Evolutionary conservation across 2,113 vertebrate species (phyloP).

Genomic region (Prolemur simus): DNA sequence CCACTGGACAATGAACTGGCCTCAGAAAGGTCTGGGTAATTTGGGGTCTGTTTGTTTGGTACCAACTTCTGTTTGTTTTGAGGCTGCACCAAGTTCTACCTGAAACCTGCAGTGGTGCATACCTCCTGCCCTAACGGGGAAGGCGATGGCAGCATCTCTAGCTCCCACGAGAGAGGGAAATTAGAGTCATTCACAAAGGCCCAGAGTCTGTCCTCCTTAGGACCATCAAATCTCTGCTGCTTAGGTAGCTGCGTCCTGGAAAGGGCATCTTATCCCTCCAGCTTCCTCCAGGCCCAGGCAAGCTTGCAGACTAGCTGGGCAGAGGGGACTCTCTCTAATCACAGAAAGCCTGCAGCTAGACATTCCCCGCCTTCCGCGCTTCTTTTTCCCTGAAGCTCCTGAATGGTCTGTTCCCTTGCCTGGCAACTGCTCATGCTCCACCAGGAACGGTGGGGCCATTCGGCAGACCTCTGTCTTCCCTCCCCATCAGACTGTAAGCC

Average conservation of each 20-base stretch:
- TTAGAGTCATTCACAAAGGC: neutral
- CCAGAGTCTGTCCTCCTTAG: neutral
- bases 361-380: neutral
- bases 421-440: neutral
- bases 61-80: neutral
- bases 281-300: neutral
- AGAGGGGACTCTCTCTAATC: neutral
- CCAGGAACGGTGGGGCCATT: neutral
- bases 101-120: fast-evolving
- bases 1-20: neutral
- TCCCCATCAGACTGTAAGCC: neutral
- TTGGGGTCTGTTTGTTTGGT: neutral
- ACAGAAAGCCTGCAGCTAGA: neutral
- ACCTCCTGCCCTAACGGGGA: neutral
- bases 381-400: neutral
- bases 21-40: neutral
- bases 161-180: neutral
- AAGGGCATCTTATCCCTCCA: neutral
- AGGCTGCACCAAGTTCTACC: neutral
- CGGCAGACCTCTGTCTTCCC: neutral
- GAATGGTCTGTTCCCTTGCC: neutral
- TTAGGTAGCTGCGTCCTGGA: neutral
- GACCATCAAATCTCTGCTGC: neutral
- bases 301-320: neutral
- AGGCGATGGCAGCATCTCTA: neutral